These are phyloP conservation scores for Candoia aspera DNA, from an alignment of 2,113 vertebrate genomes.

Conservation along the genomic window DNA sequence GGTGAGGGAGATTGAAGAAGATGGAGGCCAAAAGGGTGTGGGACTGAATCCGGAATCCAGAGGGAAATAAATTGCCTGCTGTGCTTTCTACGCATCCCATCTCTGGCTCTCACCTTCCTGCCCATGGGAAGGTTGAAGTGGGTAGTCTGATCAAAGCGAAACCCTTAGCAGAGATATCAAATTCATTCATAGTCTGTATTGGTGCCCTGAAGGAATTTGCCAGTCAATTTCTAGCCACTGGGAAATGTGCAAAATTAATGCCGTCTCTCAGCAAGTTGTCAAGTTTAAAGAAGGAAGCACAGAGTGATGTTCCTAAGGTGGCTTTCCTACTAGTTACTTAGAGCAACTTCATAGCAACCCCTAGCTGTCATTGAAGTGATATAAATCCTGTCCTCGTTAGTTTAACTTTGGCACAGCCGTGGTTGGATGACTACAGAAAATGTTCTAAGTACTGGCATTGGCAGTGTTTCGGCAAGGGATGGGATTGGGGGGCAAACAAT, in stretches of 20 bases:
- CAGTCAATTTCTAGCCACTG: neutral
- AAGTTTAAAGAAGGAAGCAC: neutral
- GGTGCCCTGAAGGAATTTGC: neutral
- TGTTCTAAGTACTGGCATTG: neutral
- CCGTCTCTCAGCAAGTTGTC: neutral
- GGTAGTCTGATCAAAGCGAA: neutral
- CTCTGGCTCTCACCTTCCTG: neutral
- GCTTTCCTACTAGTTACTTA: neutral
- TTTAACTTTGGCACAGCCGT: neutral
- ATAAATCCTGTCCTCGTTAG: neutral
- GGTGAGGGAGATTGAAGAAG: too few relatives aligned
- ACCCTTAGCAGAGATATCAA: neutral
- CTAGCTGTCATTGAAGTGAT: neutral
- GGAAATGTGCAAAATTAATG: neutral
- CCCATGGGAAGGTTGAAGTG: neutral
- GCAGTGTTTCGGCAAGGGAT: neutral
- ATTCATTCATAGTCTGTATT: conserved; percentile 1
- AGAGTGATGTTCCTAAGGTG: neutral
- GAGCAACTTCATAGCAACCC: neutral
- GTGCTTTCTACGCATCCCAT: neutral
- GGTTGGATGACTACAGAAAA: neutral
- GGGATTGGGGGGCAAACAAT: neutral
- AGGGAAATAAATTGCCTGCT: neutral
- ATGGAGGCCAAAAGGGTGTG: neutral
- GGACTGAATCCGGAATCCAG: neutral